phyloP scores from a whole-genome alignment of 2,113 vertebrate genomes.

The Notarius quadriscutis region DNA sequence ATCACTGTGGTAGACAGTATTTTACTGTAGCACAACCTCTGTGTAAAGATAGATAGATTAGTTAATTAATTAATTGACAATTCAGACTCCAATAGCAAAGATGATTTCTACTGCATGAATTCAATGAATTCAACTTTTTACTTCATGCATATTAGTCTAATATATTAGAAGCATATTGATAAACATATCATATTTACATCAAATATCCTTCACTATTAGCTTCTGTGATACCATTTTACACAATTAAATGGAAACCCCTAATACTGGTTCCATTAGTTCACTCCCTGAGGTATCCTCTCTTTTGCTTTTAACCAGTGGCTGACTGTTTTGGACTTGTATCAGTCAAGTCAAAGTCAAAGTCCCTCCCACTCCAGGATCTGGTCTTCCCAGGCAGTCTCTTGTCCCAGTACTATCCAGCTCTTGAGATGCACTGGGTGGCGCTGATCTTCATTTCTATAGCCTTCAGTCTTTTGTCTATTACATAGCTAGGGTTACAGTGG shows the following conservation, averaged over 20 bases:
- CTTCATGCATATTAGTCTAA: background rate
- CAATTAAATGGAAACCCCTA: background rate
- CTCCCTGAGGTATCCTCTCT: background rate
- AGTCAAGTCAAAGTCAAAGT: background rate
- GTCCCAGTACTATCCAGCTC: too few species aligned
- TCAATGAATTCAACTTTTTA: background rate
- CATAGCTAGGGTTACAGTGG: too few species aligned
- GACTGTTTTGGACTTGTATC: background rate
- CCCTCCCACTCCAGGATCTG: too few species aligned
- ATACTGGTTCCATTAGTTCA: background rate
- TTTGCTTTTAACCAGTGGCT: background rate
- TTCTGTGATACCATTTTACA: background rate
- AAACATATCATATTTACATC: background rate
- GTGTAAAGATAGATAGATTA: background rate
- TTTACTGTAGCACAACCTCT: background rate
- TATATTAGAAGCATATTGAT: background rate
- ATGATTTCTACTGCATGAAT: background rate
- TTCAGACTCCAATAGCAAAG: background rate
- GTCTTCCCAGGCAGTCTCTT: too few species aligned
- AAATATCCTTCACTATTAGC: background rate
- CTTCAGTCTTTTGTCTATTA: too few species aligned
- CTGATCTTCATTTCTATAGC: too few species aligned
- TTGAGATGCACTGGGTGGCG: too few species aligned
- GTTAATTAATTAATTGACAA: background rate
- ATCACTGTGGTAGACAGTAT: background rate